Evolutionary conservation across 2,113 vertebrate genomes (phyloP).

Genomic region (Paralichthys olivaceus): DNA sequence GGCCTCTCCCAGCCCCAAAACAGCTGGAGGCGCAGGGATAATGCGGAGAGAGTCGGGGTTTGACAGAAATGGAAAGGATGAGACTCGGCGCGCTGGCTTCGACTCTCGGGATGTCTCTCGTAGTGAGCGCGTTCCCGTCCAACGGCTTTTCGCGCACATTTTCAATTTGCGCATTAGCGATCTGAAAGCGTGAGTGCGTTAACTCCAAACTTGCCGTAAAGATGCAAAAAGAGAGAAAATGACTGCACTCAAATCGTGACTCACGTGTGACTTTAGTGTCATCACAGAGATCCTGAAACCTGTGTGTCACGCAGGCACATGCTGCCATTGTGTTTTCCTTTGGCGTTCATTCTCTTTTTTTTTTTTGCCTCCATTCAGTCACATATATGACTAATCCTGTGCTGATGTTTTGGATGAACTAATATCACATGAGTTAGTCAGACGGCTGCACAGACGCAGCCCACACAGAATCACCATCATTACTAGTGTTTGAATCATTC

Average conservation of each 20-base stretch:
- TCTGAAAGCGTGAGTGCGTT: not conserved
- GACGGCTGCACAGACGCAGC: not conserved
- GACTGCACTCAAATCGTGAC: too few relatives aligned
- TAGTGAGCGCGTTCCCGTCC: not conserved
- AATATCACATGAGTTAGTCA: constrained; percentile 24
- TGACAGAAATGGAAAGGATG: constrained; percentile 15
- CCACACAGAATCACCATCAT: constrained; percentile 2
- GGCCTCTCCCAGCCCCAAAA: constrained; percentile 66
- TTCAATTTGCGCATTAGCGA: not conserved
- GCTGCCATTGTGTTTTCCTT: not conserved
- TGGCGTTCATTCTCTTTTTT: not conserved
- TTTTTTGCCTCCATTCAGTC: constrained; percentile 14
- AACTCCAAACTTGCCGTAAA: not conserved
- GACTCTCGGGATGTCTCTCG: not conserved
- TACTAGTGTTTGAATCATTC: constrained; percentile 19
- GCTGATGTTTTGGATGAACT: constrained; percentile 17
- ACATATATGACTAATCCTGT: constrained; percentile 38
- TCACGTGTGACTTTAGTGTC: not conserved
- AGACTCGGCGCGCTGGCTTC: constrained; percentile 33
- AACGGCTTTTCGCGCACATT: not conserved
- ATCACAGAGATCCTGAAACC: too few relatives aligned
- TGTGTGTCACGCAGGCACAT: constrained; percentile 3
- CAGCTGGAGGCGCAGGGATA: constrained; percentile 65
- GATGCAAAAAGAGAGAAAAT: not conserved
- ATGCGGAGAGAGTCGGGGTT: constrained; percentile 10